Evolutionary conservation across 2,888 invertebrate genomes (phyloP).

Genomic region (Disparrhopalites patrizii): DNA sequence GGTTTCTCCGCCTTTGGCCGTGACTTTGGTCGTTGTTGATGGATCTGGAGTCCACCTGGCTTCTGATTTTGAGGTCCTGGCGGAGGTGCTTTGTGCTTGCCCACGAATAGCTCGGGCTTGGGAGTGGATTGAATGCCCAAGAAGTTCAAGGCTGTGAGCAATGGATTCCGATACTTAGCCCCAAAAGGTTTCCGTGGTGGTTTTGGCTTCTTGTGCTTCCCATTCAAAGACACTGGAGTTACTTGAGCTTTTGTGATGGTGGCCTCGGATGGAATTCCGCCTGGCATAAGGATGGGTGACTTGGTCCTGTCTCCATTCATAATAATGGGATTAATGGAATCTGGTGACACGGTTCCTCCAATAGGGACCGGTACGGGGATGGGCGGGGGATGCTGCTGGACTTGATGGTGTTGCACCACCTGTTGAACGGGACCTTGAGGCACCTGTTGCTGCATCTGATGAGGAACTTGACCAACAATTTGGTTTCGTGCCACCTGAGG

Average conservation of each 20-base stretch:
- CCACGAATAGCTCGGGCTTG: constrained; percentile 35
- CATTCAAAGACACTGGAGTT: not conserved
- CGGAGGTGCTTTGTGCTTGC: constrained; percentile 17
- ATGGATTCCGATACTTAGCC: constrained; percentile 30
- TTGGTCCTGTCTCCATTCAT: not conserved
- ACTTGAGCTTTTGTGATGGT: constrained; percentile 12
- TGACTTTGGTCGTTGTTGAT: not conserved
- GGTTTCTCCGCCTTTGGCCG: not conserved
- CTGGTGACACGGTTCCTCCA: not conserved
- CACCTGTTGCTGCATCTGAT: constrained; percentile 12
- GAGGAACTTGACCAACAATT: not conserved
- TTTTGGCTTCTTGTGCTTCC: constrained; percentile 13
- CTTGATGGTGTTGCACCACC: not conserved
- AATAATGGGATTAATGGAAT: not conserved
- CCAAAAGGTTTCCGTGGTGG: constrained; percentile 8
- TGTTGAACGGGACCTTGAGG: not conserved
- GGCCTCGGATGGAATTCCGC: constrained; percentile 1
- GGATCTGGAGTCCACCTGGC: too few species aligned
- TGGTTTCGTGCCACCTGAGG: not conserved
- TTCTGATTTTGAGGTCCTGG: not conserved
- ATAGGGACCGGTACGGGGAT: not conserved
- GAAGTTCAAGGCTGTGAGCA: constrained; percentile 42
- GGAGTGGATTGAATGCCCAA: constrained; percentile 44
- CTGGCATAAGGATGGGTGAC: constrained; percentile 14
- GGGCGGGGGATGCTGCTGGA: constrained; percentile 2